A percentile compares a stretch with the other conserved stretches of the same genome.
These are phyloP conservation scores for Lithobates pipiens DNA, from an alignment of 2,797 vertebrate genomes.

Conservation along the genomic window DNA sequence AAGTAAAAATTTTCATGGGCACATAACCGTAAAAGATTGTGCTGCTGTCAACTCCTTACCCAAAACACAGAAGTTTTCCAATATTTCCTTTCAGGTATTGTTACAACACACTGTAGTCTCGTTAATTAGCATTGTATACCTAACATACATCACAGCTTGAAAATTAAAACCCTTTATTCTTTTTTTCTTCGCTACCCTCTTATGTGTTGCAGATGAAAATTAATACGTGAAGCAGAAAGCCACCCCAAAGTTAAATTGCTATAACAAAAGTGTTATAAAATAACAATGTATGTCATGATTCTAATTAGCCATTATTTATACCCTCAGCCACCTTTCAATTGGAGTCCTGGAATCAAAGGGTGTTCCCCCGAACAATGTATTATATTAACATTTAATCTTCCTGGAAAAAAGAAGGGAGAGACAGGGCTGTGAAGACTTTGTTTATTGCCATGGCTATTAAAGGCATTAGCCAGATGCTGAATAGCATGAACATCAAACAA, in stretches of 20 bases:
- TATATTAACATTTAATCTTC: constrained; percentile 33
- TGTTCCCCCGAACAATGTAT: not conserved
- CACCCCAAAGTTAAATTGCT: not conserved
- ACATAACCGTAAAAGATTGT: not conserved
- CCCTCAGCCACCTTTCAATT: not conserved
- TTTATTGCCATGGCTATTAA: constrained; percentile 65
- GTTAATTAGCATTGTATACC: not conserved
- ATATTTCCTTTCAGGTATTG: not conserved
- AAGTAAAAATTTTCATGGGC: not conserved
- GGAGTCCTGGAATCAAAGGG: not conserved
- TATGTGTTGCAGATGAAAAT: not conserved
- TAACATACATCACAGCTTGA: not conserved
- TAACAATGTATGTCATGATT: not conserved
- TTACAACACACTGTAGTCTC: not conserved
- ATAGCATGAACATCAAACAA: constrained; percentile 71
- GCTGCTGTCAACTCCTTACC: not conserved
- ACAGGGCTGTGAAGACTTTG: constrained; percentile 55
- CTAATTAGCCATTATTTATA: constrained; percentile 6
- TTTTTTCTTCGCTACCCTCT: not conserved
- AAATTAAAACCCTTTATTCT: not conserved
- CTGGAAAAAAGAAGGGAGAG: constrained; percentile 64
- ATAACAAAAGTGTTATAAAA: not conserved
- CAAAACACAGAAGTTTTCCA: not conserved
- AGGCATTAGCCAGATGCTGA: constrained; percentile 75
- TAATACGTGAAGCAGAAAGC: not conserved